phyloP scores from a whole-genome alignment of 1,140 invertebrate species.

The Apis laboriosa region DNA sequence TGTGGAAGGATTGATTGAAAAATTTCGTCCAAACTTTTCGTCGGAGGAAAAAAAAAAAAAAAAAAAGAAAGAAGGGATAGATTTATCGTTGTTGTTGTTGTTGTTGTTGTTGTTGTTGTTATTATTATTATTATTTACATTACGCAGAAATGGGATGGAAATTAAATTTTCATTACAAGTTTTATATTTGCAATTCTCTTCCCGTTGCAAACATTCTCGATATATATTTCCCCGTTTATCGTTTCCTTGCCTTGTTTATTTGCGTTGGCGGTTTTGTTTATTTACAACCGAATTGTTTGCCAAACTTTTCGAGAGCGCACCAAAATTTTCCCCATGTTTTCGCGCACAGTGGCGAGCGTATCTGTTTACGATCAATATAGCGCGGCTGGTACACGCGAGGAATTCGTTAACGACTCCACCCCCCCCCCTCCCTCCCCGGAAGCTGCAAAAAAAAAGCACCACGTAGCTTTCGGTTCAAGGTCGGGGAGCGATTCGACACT shows the following conservation, averaged over 20 bases:
- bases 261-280: fast-evolving
- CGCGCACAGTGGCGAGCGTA: neutral
- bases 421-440: neutral
- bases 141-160: too few relatives aligned
- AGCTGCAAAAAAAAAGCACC: neutral
- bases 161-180: too few relatives aligned
- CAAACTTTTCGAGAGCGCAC: neutral
- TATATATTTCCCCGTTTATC: neutral
- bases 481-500: slow-evolving; percentile 34
- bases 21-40: too few relatives aligned
- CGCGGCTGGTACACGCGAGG: neutral
- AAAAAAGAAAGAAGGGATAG: too few relatives aligned
- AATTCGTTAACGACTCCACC: neutral
- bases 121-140: too few relatives aligned
- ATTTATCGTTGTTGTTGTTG: too few relatives aligned
- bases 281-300: too few relatives aligned
- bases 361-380: neutral
- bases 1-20: too few relatives aligned
- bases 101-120: too few relatives aligned
- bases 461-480: slow-evolving; percentile 41
- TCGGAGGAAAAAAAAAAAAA: too few relatives aligned
- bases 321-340: neutral
- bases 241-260: neutral
- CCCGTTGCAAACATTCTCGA: too few relatives aligned
- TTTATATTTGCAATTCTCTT: too few relatives aligned